A percentile compares a stretch with the other conserved stretches of the same genome.
phyloP scores from a whole-genome alignment of 2,797 vertebrate genomes.

The Rhinella marina region DNA sequence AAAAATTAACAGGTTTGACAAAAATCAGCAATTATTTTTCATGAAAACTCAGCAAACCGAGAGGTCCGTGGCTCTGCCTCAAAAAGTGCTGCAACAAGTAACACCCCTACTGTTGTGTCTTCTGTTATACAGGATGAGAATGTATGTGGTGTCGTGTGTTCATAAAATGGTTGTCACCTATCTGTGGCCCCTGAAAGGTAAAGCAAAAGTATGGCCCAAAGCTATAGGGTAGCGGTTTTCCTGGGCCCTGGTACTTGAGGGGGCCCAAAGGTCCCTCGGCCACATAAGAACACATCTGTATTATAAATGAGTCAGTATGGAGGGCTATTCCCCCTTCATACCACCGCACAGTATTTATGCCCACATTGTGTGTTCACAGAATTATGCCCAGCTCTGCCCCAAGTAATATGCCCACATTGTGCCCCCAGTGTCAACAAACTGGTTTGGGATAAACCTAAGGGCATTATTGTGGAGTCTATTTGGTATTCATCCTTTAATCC shows the following conservation, averaged over 20 bases:
- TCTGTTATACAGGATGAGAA: not conserved
- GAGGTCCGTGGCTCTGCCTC: not conserved
- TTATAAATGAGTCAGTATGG: too few relatives aligned
- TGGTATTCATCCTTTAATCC: too few relatives aligned
- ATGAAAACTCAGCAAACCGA: not conserved
- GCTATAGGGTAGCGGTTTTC: not conserved
- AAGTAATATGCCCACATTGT: too few relatives aligned
- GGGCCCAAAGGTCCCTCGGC: not conserved
- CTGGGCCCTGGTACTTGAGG: not conserved
- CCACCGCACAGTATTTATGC: too few relatives aligned
- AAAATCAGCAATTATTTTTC: not conserved
- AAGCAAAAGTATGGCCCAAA: too few relatives aligned
- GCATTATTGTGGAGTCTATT: too few relatives aligned
- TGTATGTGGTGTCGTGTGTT: not conserved
- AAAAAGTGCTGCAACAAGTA: not conserved
- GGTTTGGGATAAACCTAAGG: too few relatives aligned
- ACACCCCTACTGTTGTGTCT: not conserved
- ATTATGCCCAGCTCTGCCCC: too few relatives aligned
- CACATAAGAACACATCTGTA: not conserved
- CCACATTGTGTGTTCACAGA: too few relatives aligned
- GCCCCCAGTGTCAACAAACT: too few relatives aligned
- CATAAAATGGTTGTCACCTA: not conserved
- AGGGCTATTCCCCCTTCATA: too few relatives aligned
- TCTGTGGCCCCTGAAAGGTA: not conserved
- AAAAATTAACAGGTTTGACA: not conserved